Evolutionary conservation across 1,140 invertebrate species (phyloP).

Genomic region (Drosophila murphyi): DNA sequence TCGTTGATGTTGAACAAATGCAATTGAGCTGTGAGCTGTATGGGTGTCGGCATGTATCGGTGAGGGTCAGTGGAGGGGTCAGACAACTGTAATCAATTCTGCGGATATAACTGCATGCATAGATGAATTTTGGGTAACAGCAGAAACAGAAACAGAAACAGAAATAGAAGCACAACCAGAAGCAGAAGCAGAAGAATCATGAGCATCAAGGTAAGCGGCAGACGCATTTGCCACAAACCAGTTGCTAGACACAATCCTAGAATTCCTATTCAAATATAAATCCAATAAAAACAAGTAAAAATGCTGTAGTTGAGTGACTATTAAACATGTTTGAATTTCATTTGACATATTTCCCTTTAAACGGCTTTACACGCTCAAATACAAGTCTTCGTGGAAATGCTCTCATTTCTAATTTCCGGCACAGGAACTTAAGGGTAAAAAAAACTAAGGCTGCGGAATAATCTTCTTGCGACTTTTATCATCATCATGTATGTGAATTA

Average conservation of each 20-base stretch:
- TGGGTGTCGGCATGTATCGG: neutral
- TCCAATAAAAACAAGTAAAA: neutral
- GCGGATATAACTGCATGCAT: constrained; percentile 36
- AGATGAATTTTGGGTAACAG: constrained; percentile 26
- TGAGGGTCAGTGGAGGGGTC: neutral
- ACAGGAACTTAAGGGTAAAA: too few species aligned
- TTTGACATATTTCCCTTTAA: too few species aligned
- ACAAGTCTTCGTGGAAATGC: too few species aligned
- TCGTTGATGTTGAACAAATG: constrained; percentile 57
- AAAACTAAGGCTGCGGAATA: too few species aligned
- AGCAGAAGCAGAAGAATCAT: neutral
- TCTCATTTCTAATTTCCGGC: too few species aligned
- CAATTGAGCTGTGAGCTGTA: constrained; percentile 37
- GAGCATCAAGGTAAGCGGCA: neutral
- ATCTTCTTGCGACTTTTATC: too few species aligned
- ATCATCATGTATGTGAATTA: too few species aligned
- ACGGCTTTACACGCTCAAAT: too few species aligned
- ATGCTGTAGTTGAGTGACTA: constrained; percentile 3
- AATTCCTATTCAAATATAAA: constrained; percentile 11
- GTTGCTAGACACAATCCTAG: constrained; percentile 15
- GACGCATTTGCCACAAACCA: constrained; percentile 29
- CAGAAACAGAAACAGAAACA: neutral
- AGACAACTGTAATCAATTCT: constrained; percentile 46
- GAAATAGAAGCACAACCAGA: neutral
- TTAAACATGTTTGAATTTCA: neutral